A percentile compares a stretch with the other conserved stretches of the same genome.
These are phyloP conservation scores for Panagrolaimus sp. DNA, from an alignment of 1,140 invertebrate species.

Conservation along the genomic window DNA sequence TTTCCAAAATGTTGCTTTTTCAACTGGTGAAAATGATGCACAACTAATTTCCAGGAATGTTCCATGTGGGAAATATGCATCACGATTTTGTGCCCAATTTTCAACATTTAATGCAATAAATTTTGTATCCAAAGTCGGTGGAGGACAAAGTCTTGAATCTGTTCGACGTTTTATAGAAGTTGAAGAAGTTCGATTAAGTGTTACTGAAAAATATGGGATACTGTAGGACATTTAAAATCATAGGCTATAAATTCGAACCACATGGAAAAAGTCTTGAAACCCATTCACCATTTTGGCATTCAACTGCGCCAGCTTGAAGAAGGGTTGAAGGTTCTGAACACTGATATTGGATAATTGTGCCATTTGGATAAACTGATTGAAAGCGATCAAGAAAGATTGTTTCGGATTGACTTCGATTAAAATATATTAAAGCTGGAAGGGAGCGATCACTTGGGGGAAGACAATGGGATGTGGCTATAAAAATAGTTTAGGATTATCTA, in stretches of 20 bases:
- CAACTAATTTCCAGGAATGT: slow-evolving; percentile 19
- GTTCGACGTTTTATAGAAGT: background rate
- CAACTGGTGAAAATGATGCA: background rate
- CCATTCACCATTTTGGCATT: slow-evolving; percentile 38
- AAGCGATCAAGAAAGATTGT: slow-evolving; percentile 20
- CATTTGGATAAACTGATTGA: slow-evolving; percentile 35
- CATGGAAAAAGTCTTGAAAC: slow-evolving; percentile 32
- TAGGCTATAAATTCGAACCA: slow-evolving; percentile 9
- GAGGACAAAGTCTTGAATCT: slow-evolving; percentile 10
- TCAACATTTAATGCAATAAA: slow-evolving; percentile 13
- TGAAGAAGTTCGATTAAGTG: background rate
- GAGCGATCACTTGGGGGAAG: slow-evolving; percentile 5
- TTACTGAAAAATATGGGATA: background rate
- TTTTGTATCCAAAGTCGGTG: slow-evolving; percentile 18
- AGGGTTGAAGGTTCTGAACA: slow-evolving; percentile 20
- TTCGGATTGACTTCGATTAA: slow-evolving; percentile 1
- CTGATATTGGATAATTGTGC: slow-evolving; percentile 38
- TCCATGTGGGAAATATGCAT: slow-evolving; percentile 24
- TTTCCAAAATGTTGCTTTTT: slow-evolving; percentile 23
- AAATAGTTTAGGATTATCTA: background rate
- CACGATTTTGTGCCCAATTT: slow-evolving; percentile 19
- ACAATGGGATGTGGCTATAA: slow-evolving; percentile 1
- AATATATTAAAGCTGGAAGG: slow-evolving; percentile 2
- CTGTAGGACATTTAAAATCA: background rate
- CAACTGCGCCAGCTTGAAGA: slow-evolving; percentile 30